Evolutionary conservation across 2,113 vertebrate species (phyloP).

Genomic region (Odontophorus gujanensis): DNA sequence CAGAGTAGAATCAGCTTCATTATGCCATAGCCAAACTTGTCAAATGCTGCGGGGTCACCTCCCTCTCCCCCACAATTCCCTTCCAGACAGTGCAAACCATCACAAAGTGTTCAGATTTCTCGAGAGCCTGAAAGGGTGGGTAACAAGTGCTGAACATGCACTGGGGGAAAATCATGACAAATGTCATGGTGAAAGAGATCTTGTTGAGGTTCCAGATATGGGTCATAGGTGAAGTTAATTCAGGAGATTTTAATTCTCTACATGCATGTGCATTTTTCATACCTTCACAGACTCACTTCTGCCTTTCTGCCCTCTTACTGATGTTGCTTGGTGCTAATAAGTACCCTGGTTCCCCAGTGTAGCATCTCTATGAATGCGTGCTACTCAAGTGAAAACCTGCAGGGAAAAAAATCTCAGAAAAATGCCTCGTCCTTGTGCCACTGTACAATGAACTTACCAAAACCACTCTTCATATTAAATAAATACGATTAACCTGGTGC

Average conservation of each 20-base stretch:
- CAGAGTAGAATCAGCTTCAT: neutral
- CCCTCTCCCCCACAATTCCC: rapidly evolving
- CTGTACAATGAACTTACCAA: neutral
- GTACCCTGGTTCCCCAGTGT: neutral
- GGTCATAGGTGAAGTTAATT: neutral
- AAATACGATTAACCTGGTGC: neutral
- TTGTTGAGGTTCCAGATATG: neutral
- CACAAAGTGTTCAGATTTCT: rapidly evolving
- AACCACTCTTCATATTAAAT: neutral
- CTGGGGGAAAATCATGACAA: neutral
- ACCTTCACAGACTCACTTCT: neutral
- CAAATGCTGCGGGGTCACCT: too few relatives aligned
- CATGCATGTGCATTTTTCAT: neutral
- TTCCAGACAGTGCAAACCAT: too few relatives aligned
- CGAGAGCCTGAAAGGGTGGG: neutral
- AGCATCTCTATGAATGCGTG: neutral
- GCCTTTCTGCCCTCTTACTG: neutral
- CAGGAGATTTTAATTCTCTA: neutral
- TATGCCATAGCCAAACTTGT: neutral
- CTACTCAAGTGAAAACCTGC: neutral
- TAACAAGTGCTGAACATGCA: neutral
- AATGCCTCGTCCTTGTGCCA: neutral
- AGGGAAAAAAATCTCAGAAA: neutral
- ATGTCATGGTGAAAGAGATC: neutral
- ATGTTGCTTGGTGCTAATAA: rapidly evolving